Conservation (phyloP, 37 sponge, comb jelly and placozoan species). For the Diacarnus erythraeanus region DNA sequence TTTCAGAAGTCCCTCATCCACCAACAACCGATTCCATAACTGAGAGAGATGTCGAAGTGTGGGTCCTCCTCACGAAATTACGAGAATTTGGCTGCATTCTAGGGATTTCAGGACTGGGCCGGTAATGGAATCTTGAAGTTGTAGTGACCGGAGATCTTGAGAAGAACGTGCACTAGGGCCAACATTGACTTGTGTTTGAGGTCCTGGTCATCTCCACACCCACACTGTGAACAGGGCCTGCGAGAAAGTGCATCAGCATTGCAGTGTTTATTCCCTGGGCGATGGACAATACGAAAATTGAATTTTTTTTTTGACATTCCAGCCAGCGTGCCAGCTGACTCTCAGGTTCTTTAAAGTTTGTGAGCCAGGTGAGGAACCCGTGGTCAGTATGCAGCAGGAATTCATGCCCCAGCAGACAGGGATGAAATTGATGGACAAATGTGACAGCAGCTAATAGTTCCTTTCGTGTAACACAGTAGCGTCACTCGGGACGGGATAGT, state of each 20-base stretch:
- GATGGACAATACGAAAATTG: slow-evolving; percentile 28
- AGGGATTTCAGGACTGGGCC: too few species aligned
- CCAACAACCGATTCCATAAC: slow-evolving; percentile 31
- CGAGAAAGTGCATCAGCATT: slow-evolving; percentile 22
- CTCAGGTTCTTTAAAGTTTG: too few species aligned
- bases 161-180: too few species aligned
- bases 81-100: too few species aligned
- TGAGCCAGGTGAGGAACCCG: too few species aligned
- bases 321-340: slow-evolving; percentile 43
- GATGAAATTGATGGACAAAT: slow-evolving; percentile 28
- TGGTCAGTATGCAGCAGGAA: too few species aligned
- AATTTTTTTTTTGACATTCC: slow-evolving; percentile 13
- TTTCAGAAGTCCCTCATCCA: slow-evolving; percentile 15
- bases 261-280: slow-evolving; percentile 20
- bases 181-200: too few species aligned
- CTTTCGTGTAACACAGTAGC: slow-evolving; percentile 29
- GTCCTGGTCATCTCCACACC: not conserved
- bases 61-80: not conserved
- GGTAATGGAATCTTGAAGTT: too few species aligned
- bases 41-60: not conserved
- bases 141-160: too few species aligned
- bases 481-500: slow-evolving; percentile 24
- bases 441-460: slow-evolving; percentile 36
- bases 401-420: slow-evolving; percentile 28
- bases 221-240: not conserved